Evolutionary conservation across 1,140 invertebrate genomes (phyloP).

Genomic region (Trachymyrmex cornetzi): DNA sequence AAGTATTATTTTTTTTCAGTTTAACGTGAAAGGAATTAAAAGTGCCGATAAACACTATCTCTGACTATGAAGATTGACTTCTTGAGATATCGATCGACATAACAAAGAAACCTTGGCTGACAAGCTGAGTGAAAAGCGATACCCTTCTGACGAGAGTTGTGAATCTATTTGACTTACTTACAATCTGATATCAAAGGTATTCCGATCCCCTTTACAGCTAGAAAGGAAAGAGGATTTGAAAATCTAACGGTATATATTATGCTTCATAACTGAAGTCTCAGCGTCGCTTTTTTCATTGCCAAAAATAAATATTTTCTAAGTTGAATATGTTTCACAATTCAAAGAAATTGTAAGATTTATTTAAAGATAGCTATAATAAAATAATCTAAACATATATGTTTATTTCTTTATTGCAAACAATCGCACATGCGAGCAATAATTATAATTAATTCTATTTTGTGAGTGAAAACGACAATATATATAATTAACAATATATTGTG

Average conservation of each 20-base stretch:
- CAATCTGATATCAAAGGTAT: neutral
- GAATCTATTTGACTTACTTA: constrained; percentile 73
- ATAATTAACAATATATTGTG: constrained; percentile 53
- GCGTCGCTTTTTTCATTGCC: neutral
- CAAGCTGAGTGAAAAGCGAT: constrained; percentile 42
- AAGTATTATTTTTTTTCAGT: constrained; percentile 20
- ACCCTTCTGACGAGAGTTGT: constrained; percentile 61
- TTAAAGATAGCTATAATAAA: neutral
- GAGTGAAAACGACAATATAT: constrained; percentile 65
- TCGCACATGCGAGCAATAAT: constrained; percentile 60
- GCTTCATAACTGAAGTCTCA: neutral
- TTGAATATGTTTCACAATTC: neutral
- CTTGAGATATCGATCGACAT: constrained; percentile 39
- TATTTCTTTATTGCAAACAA: constrained; percentile 73
- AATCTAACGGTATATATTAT: neutral
- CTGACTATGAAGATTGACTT: constrained; percentile 33
- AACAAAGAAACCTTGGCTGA: constrained; percentile 43
- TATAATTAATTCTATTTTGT: constrained; percentile 68
- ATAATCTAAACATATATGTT: constrained; percentile 32
- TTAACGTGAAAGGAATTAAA: constrained; percentile 50
- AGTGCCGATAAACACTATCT: constrained; percentile 19
- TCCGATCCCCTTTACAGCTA: neutral
- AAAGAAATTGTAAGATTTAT: constrained; percentile 3
- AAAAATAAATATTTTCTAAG: neutral
- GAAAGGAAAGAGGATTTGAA: neutral